Evolutionary conservation across 2,888 invertebrate species (phyloP), one percentile per base, ranked within the genome.

Genomic region (Hipparchia semele): DNA sequence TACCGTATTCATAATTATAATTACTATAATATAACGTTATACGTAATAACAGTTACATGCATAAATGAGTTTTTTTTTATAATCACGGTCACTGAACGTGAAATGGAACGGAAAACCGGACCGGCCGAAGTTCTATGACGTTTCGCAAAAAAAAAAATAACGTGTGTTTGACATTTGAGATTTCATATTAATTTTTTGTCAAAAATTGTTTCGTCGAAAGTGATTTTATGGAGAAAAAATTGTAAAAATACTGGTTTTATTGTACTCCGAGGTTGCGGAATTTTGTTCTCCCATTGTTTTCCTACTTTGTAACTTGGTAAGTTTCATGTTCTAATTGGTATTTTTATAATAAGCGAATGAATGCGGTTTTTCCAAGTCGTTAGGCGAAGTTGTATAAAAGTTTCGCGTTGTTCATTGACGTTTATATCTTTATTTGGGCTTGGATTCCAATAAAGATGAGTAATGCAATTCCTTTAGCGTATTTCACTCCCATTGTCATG

Each of bases 81-180:
- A 80, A 80, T 79, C 75, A 78, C 82, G 82, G 80, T 81, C 78
- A 77, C 70, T 79, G 83, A 86, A 84, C 89, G 90, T 91, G 88
- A 88, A 92, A 90, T 90, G 91, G 87, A 91, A 90, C 90, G 90
- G 81, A 79, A 61, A 72, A 73, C 74, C 80, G 80, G 81, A 86
- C 88, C 86, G 87, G 88, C 87, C 80, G 84, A 81, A 83, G 77
- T 81, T 80, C 77, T 70, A 79, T 65, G 62, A 62, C 81, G 82
- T 82, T 78, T 82, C 69, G 74, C 79, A 81, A 84, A 85, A 88
- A 89, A 88, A 85, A 88, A 89, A 88, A 80, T 73, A 85, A 2
- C 65, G 65, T 65, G 85, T 85, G 81, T 87, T 88, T 92, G 92
- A 91, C 91, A 82, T 90, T 87, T 87, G 83, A 84, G 80, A 87